Evolutionary conservation across 2,113 vertebrate species (phyloP), one percentile per base, ranked within the genome.

Genomic region (Anolis carolinensis): DNA sequence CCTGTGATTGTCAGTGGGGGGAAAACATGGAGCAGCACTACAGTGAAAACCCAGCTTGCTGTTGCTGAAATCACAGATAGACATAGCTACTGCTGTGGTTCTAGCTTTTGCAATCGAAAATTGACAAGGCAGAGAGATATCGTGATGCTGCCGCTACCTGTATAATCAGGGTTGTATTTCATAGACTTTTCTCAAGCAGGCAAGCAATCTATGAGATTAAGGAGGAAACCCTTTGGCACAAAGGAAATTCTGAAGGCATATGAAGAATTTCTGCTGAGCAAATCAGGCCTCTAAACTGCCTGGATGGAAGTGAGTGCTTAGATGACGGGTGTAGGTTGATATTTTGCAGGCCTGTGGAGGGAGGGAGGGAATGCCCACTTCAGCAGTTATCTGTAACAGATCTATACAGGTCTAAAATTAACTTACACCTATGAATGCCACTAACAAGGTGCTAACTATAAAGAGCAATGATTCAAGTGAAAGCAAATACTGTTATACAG

Each of bases 11-110:
- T 3, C 18, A 39, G n/a, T 20, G 3, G 4, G n/a, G 77, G 39
- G 0, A 5, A 4, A 34, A 20, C 2, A n/a, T 20, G 67, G 59
- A 39, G 50, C 1, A 82, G 13, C 1, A 2, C n/a, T 30, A 8
- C 36, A 13, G 32, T 10, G 14, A 84, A 76, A 25, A 44, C 39
- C 39, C 39, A 44, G 39, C 18, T 55, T 59, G 55, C 55, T 52
- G 63, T 76, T 48, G 52, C 11, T 3, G 63, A 50, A n/a, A 70
- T 76, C 39, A 81, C 65, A 77, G 30, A 67, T 1, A 67, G 23
- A 59, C 48, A 52, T 27, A 86, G 85, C 32, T 0, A 0, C 36
- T 21, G 8, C 0, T 36, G n/a, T n/a, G 74, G 18, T 48, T 80
- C 84, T 73, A 18, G 39, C 18, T 27, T 63, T 86, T n/a, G 13